Percentiles rank a stretch among this genome's conserved stretches.
Conservation (phyloP, 2,888 invertebrate genomes). For the Hermodice carunculata region DNA sequence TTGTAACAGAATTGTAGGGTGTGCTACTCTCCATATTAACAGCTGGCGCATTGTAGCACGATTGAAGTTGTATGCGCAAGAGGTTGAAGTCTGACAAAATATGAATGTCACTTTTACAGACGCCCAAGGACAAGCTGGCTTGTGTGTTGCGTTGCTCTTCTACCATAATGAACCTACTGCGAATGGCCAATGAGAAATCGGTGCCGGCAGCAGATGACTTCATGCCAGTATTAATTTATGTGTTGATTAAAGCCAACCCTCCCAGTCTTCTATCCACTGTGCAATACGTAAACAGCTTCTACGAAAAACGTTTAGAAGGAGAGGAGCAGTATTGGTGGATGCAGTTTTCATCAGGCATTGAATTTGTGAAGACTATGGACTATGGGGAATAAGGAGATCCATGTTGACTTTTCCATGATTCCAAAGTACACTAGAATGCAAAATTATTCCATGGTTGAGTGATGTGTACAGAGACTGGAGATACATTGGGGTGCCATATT, state of each 20-base stretch:
- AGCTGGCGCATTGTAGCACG: too few relatives aligned
- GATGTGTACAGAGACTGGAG: too few relatives aligned
- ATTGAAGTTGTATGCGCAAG: too few relatives aligned
- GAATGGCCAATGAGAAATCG: conserved; percentile 79
- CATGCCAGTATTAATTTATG: conserved; percentile 95
- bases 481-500: not conserved
- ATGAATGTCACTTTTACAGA: too few relatives aligned
- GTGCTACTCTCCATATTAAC: too few relatives aligned
- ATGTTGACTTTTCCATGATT: not conserved
- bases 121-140: conserved; percentile 87
- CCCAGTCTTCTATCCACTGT: conserved; percentile 93
- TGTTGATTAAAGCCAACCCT: conserved; percentile 97
- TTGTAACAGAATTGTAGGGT: too few relatives aligned
- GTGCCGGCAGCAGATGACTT: conserved; percentile 94
- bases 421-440: not conserved
- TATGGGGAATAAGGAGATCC: conserved; percentile 68
- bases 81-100: too few relatives aligned
- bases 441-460: not conserved
- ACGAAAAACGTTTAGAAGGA: conserved; percentile 84
- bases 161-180: conserved; percentile 93
- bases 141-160: conserved; percentile 90
- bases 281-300: conserved; percentile 95
- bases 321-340: conserved; percentile 99
- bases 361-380: conserved; percentile 98
- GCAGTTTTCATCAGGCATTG: conserved; percentile 95